Base-by-base conservation (phyloP, 2,888 invertebrate genomes). In the Arge pagana region DNA sequence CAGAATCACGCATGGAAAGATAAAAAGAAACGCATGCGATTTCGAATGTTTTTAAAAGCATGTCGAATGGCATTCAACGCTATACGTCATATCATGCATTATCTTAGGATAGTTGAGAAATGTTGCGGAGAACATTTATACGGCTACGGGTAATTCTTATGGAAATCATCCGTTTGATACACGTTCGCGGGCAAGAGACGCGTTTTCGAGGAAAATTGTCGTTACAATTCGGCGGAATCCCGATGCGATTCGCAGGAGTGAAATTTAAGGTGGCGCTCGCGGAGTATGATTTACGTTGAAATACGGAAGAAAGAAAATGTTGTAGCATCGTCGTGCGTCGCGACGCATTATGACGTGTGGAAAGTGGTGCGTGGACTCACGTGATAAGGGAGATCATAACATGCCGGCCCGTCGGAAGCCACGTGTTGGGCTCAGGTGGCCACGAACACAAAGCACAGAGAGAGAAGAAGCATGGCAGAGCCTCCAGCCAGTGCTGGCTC, bases 391-490 rank as follows among this genome's bases (percentile, higher is more conserved):
- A 68, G 67, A 66, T 69, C 68, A 66, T 70, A 70, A 67, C 74
- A 75, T 75, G 75, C 74, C 74, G 71, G 72, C 73, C 70, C 70
- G 66, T 71, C 68, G 66, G 66, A 70, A 71, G 72, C 72, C 70
- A 69, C 70, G 61, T 63, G 67, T 67, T 68, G 71, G 74, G 72
- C 73, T 75, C 74, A 75, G 75, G 72, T 67, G 72, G 71, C 71
- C 74, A 72, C 74, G 75, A 75, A 73, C 73, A 76, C 72, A 75
- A 77, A 77, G 76, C 76, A 77, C 73, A 77, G 76, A 76, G 74
- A 76, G 68, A 77, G 77, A 73, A 76, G 76, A 76, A 77, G 75
- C 76, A 76, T 75, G 73, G 73, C 71, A 73, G 73, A 71, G 68
- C 71, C 67, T 74, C 75, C 75, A 70, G 71, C 63, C 69, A 70